Conservation (phyloP, 1,140 invertebrate genomes). For the Pectinophora gossypiella region DNA sequence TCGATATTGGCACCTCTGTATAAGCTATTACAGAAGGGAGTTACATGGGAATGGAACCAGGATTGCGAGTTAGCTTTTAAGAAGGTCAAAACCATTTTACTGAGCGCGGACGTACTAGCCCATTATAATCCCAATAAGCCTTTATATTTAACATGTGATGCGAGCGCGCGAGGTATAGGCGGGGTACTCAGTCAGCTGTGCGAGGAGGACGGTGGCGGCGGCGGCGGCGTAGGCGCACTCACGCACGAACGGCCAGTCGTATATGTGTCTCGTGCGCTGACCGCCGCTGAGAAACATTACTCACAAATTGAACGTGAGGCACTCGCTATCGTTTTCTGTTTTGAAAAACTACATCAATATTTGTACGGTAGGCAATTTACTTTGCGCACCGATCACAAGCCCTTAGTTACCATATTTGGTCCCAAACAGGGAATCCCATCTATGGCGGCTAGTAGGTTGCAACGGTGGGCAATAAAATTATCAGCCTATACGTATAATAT, state of each 20-base stretch:
- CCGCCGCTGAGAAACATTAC: neutral
- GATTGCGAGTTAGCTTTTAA: neutral
- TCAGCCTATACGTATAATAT: constrained; percentile 36
- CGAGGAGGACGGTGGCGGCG: neutral
- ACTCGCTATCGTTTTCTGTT: neutral
- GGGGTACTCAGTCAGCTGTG: neutral
- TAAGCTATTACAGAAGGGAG: neutral
- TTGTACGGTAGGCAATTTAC: neutral
- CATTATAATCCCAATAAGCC: neutral
- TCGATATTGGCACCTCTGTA: neutral
- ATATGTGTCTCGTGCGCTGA: neutral
- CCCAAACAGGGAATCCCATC: constrained; percentile 21
- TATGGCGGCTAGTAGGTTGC: constrained; percentile 32
- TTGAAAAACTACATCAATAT: constrained; percentile 1
- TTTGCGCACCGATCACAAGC: neutral
- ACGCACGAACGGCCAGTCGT: neutral
- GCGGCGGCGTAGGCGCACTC: neutral
- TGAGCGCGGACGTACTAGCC: neutral
- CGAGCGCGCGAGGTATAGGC: neutral
- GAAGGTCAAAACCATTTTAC: neutral
- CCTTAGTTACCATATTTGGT: neutral
- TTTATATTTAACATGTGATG: neutral
- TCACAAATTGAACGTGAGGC: constrained; percentile 1
- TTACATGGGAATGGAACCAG: neutral
- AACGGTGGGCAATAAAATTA: constrained; percentile 39